Evolutionary conservation across 2,113 vertebrate genomes (phyloP), one percentile per base, ranked within the genome.

Genomic region (Anthoscopus minutus): DNA sequence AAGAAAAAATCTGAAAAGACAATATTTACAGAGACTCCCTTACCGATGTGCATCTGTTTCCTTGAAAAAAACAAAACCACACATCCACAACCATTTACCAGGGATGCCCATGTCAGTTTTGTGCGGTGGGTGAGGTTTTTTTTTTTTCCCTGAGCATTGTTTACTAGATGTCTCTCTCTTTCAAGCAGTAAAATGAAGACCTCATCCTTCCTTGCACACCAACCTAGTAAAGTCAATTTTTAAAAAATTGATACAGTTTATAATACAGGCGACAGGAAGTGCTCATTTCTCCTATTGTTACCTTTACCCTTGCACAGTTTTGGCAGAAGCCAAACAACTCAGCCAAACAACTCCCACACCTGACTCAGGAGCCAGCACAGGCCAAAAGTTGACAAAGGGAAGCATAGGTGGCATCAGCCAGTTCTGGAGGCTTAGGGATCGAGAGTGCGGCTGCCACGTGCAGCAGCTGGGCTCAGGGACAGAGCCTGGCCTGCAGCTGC

Each of bases 111-210:
- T 61, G 79, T 58, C 40, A 28, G 21, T 80, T 86, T 78, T 62
- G 17, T 78, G 48, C 30, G 38, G 22, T 78, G 33, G 13, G 13
- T 44, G 33, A 86, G 19, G 22, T 65, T 72, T 6, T 24, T 80
- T 61, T 31, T 24, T 80, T 61, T 31, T 1, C 5, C 53, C 44
- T 81, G 44, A 79, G 23, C 27, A 51, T 31, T 22, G 7, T 69
- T 94, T 93, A 58, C 42, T 58, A 92, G 71, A 72, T 66, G 38
- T 65, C 35, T 95, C 51, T 77, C 10, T 91, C 25, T 93, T 83
- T 89, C 54, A 86, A 66, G n/a, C 9, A 19, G 51, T 88, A 65
- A 83, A 88, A 88, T 23, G 18, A 62, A 42, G 54, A 79, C 8
- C 13, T 92, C 14, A 47, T 76, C 21, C 21, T 56, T 58, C 56